Conservation (phyloP, 2,888 invertebrate species). For the Uropetala carovei region DNA sequence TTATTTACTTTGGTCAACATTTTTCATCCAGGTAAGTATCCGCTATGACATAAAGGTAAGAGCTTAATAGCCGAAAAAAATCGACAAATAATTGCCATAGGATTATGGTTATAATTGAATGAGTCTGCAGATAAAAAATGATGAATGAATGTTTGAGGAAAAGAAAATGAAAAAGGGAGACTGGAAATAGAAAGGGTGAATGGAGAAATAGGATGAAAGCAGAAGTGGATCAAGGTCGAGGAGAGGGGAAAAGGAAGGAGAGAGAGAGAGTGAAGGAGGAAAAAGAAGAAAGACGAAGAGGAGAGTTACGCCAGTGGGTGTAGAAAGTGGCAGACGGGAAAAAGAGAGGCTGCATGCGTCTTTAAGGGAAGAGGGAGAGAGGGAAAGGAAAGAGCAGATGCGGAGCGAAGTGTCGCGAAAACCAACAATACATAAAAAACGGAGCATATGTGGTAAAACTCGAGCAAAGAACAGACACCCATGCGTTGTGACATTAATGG, state of each 20-base stretch:
- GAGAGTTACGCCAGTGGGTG: too few species aligned
- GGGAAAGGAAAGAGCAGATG: not conserved
- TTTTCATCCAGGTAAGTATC: too few species aligned
- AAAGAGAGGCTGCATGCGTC: not conserved
- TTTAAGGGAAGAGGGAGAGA: not conserved
- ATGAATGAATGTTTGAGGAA: too few species aligned
- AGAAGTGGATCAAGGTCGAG: not conserved
- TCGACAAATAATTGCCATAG: too few species aligned
- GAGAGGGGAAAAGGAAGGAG: not conserved
- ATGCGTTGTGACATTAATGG: not conserved
- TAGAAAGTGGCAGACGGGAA: too few species aligned
- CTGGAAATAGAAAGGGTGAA: not conserved
- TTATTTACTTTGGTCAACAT: too few species aligned
- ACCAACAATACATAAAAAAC: not conserved
- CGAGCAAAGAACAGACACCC: not conserved
- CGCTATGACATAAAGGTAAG: too few species aligned
- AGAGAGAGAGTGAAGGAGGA: not conserved
- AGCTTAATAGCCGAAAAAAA: too few species aligned
- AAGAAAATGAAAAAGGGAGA: too few species aligned
- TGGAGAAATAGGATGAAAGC: not conserved
- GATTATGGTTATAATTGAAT: too few species aligned
- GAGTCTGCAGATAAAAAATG: too few species aligned
- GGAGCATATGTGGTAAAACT: not conserved
- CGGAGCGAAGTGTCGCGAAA: not conserved
- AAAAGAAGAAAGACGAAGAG: not conserved